Percentiles rank a stretch among this genome's conserved stretches.
phyloP scores from a whole-genome alignment of 2,888 invertebrate species.

The Lissonota sp. region DNA sequence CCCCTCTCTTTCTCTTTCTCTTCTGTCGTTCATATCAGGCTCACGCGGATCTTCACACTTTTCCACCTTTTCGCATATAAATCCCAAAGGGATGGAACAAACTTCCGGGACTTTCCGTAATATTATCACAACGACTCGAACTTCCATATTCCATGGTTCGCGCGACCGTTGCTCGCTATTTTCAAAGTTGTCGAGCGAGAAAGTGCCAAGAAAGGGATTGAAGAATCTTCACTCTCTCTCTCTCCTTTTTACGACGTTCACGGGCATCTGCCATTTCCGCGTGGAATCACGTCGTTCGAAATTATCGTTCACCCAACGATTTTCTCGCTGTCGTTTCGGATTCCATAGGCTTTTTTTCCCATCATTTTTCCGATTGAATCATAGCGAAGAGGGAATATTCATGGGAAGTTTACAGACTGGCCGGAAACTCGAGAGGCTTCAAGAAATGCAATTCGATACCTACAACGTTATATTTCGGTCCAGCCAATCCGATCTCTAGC shows the following conservation, averaged over 20 bases:
- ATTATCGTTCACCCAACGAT: constrained; percentile 34
- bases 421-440: constrained; percentile 19
- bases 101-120: constrained; percentile 30
- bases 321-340: constrained; percentile 36
- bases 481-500: constrained; percentile 48
- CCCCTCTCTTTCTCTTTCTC: constrained; percentile 42
- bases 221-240: constrained; percentile 25
- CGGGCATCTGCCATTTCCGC: constrained; percentile 44
- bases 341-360: constrained; percentile 28
- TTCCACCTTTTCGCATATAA: constrained; percentile 21
- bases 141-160: constrained; percentile 14
- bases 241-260: constrained; percentile 38
- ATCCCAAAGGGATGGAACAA: constrained; percentile 27
- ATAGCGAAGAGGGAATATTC: constrained; percentile 23
- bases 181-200: constrained; percentile 43
- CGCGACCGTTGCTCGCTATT: constrained; percentile 41
- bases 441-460: constrained; percentile 49
- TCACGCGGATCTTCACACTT: constrained; percentile 31
- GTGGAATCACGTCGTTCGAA: constrained; percentile 30
- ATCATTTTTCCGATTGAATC: constrained; percentile 43
- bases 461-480: constrained; percentile 43
- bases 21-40: background rate
- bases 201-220: constrained; percentile 34
- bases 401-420: constrained; percentile 1
- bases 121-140: constrained; percentile 44